Evolutionary conservation across 1,140 invertebrate genomes (phyloP).

Genomic region (Euwallacea fornicatus): DNA sequence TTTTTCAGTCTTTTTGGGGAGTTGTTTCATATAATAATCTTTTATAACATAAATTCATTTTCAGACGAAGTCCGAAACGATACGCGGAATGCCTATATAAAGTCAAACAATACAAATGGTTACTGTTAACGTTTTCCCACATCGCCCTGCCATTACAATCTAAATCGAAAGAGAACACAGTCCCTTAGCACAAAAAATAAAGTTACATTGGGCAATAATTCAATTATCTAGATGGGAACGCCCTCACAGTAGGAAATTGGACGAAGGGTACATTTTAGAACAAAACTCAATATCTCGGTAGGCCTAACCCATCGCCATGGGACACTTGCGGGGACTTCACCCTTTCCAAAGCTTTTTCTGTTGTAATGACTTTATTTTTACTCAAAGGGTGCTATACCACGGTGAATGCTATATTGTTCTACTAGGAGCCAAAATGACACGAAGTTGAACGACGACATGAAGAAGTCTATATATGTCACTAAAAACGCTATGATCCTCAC

Average conservation of each 20-base stretch:
- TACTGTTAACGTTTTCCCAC: conserved; percentile 12
- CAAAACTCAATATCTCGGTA: conserved; percentile 29
- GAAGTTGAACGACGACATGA: too few relatives aligned
- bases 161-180: conserved; percentile 20
- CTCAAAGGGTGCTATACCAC: background rate
- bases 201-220: conserved; percentile 33
- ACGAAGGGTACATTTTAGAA: conserved; percentile 16
- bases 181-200: conserved; percentile 17
- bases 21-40: too few relatives aligned
- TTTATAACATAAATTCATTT: too few relatives aligned
- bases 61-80: too few relatives aligned
- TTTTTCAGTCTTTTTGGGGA: too few relatives aligned
- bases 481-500: too few relatives aligned
- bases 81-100: too few relatives aligned
- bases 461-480: too few relatives aligned
- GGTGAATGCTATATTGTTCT: too few relatives aligned
- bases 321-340: conserved; percentile 18
- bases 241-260: conserved; percentile 23
- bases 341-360: conserved; percentile 18
- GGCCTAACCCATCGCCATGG: conserved; percentile 21
- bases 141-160: conserved; percentile 13
- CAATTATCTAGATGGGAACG: conserved; percentile 30
- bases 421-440: too few relatives aligned
- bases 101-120: too few relatives aligned
- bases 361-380: conserved; percentile 21